Evolutionary conservation across 2,888 invertebrate species (phyloP), one percentile per base, ranked within the genome.

Genomic region (Drosophila macrospina): DNA sequence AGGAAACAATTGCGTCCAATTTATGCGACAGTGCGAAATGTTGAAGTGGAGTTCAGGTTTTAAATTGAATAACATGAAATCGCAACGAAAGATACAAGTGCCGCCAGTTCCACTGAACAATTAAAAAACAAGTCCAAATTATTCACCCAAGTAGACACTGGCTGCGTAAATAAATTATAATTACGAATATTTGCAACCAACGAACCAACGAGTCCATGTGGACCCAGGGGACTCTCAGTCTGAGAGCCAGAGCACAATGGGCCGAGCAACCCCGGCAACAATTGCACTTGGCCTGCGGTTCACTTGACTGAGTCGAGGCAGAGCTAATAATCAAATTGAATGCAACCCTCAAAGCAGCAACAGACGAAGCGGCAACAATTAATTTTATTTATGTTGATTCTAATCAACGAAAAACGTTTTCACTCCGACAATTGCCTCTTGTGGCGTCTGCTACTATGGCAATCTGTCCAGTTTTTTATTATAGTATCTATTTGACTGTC

Each of bases 311-410:
- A 39, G 32, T 32, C 47, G 36, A 13, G 39, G 16, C 54, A 39
- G 59, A 54, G 84, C 79, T 86, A 86, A 88, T 86, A 86, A 86
- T 86, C 83, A 81, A 86, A 86, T 88, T 86, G 86, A 75, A 86
- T 88, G 88, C 88, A 86, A 86, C 87, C 87, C 76, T 64, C 69
- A 56, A 36, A 50, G 32, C 8, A 32, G 41, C 39, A 59, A 10
- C 67, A 66, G 70, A 50, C 72, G 62, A 76, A 77, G 69, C 88
- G 81, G 84, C 88, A 85, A 86, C 85, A 85, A 85, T 88, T 85
- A 85, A 85, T 88, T 88, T 86, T 86, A 80, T 84, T 86, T 84
- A 88, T 88, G 84, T 88, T 85, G 86, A 88, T 85, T 88, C 76
- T 80, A 86, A 86, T 84, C 85, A 84, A 74, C 71, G 71, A 71